Conservation (phyloP, 2,888 invertebrate genomes). For the Dusona sp. region DNA sequence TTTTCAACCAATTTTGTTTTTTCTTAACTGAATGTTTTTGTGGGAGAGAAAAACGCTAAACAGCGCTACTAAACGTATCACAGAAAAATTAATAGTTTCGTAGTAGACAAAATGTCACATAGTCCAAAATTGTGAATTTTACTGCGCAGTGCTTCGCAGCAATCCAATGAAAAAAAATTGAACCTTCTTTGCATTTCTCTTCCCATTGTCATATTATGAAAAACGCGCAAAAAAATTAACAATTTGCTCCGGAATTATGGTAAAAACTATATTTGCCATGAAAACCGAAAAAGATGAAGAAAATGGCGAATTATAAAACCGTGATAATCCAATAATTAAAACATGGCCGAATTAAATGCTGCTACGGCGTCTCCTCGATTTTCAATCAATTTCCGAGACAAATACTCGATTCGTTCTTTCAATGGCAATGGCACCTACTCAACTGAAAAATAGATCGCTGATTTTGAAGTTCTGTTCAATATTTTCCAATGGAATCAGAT, state of each 20-base stretch:
- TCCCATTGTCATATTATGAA: not conserved
- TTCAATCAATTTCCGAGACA: not conserved
- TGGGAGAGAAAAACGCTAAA: not conserved
- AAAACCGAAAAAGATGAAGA: not conserved
- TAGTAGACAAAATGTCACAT: not conserved
- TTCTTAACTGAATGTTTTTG: not conserved
- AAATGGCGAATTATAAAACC: not conserved
- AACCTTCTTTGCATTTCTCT: not conserved
- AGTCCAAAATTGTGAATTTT: not conserved
- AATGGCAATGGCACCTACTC: not conserved
- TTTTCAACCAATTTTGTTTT: not conserved
- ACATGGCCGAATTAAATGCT: not conserved
- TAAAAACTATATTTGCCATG: no score
- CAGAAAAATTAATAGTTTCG: not conserved
- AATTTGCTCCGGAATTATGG: no score
- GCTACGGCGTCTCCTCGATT: not conserved
- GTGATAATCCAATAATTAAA: not conserved
- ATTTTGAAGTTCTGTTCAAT: not conserved
- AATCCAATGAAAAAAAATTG: not conserved
- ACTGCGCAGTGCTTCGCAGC: not conserved
- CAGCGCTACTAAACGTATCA: no score
- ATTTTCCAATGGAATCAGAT: not conserved
- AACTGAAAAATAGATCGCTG: not conserved
- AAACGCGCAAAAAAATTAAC: not conserved
- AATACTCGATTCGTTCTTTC: constrained; percentile 1